phyloP scores from a whole-genome alignment of 2,113 vertebrate genomes.

The Dendropsophus ebraccatus region DNA sequence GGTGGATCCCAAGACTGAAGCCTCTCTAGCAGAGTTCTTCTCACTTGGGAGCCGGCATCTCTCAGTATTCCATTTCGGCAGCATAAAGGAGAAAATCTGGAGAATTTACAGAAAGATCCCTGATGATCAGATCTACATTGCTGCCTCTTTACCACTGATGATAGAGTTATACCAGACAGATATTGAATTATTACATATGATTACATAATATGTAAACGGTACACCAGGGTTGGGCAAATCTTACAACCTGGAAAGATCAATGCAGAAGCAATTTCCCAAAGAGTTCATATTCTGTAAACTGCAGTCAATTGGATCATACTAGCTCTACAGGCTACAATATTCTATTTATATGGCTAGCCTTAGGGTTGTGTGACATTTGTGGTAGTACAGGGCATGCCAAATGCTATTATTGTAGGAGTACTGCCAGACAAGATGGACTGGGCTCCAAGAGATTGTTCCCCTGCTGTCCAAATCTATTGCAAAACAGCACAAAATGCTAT shows the following conservation, averaged over 20 bases:
- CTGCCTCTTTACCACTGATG: not conserved
- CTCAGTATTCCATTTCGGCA: not conserved
- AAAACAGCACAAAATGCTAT: too few relatives aligned
- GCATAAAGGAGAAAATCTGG: too few relatives aligned
- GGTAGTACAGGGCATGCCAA: too few relatives aligned
- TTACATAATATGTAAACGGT: not conserved
- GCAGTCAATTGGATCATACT: not conserved
- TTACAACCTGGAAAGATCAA: not conserved
- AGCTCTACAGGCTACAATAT: not conserved
- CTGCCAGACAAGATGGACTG: too few relatives aligned
- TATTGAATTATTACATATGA: not conserved
- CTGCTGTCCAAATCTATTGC: too few relatives aligned
- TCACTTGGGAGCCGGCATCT: not conserved
- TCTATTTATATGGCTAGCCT: not conserved
- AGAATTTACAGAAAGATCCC: not conserved
- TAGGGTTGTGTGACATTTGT: too few relatives aligned
- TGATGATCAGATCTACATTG: not conserved
- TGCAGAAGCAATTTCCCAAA: not conserved
- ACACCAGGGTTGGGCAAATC: not conserved
- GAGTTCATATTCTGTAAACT: not conserved
- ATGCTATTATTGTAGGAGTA: too few relatives aligned
- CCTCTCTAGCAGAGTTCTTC: not conserved
- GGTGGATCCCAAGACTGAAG: not conserved
- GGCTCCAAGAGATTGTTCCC: too few relatives aligned
- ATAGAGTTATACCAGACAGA: not conserved